These are phyloP conservation scores for Callocephalon fimbriatum DNA, from an alignment of 2,113 vertebrate species.

Conservation along the genomic window DNA sequence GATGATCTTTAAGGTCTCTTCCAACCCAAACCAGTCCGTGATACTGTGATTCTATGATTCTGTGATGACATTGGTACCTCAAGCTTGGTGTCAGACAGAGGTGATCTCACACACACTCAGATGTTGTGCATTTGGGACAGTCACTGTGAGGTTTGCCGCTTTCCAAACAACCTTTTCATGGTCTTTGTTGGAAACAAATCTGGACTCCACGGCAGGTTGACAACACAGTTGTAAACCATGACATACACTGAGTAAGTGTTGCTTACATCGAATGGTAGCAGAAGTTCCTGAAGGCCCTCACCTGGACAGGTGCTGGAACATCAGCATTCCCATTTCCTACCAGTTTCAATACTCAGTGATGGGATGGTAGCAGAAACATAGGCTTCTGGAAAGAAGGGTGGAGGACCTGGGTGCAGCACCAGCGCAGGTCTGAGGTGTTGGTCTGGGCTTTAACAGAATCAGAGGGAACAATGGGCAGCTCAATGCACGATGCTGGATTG, in stretches of 20 bases:
- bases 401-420: not conserved
- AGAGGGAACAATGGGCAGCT: not conserved
- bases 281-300: not conserved
- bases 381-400: not conserved
- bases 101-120: too few relatives aligned
- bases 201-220: not conserved
- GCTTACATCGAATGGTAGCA: rapidly evolving
- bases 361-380: rapidly evolving
- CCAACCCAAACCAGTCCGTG: not conserved
- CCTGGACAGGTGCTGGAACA: not conserved
- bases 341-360: not conserved
- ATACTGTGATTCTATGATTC: too few relatives aligned
- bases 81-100: not conserved
- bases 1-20: not conserved
- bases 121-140: not conserved
- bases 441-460: not conserved
- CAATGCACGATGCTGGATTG: not conserved
- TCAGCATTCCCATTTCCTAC: not conserved
- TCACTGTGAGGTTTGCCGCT: not conserved
- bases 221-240: not conserved
- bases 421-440: not conserved
- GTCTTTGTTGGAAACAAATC: not conserved
- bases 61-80: not conserved
- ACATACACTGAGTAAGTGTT: not conserved
- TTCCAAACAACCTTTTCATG: not conserved